A percentile compares a stretch with the other conserved stretches of the same genome.
Conservation (phyloP, 2,113 vertebrate species). For the Brienomyrus brachyistius region DNA sequence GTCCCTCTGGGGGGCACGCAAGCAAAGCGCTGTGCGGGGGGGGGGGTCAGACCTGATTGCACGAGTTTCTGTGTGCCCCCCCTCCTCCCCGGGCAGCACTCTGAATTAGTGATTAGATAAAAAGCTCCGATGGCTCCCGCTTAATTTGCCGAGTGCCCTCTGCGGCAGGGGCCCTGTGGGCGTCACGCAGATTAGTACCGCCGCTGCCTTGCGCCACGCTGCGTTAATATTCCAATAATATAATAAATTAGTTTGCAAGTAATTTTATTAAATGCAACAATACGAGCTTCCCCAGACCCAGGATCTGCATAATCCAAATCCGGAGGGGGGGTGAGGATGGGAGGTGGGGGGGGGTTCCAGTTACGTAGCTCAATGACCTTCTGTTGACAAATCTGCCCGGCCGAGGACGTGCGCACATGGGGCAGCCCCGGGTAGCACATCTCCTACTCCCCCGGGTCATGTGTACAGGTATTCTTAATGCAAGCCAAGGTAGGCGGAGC, state of each 20-base stretch:
- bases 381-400: conserved; percentile 13
- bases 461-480: background rate
- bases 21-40: background rate
- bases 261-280: conserved; percentile 32
- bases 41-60: background rate
- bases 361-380: conserved; percentile 23
- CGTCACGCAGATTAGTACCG: conserved; percentile 21
- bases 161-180: background rate
- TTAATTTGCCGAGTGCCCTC: conserved; percentile 19
- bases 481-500: background rate
- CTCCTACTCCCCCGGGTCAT: background rate
- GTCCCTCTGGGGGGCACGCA: background rate
- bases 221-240: conserved; percentile 25
- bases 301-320: conserved; percentile 27
- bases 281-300: conserved; percentile 8
- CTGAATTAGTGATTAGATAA: conserved; percentile 24
- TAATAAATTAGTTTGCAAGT: conserved; percentile 28
- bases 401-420: background rate
- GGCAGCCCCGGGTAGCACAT: background rate
- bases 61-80: background rate
- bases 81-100: background rate
- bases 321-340: background rate
- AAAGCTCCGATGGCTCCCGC: background rate
- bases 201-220: background rate
- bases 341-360: conserved; percentile 11